Base-by-base conservation (phyloP, 1,140 invertebrate species). In the Heterodera carotae region DNA sequence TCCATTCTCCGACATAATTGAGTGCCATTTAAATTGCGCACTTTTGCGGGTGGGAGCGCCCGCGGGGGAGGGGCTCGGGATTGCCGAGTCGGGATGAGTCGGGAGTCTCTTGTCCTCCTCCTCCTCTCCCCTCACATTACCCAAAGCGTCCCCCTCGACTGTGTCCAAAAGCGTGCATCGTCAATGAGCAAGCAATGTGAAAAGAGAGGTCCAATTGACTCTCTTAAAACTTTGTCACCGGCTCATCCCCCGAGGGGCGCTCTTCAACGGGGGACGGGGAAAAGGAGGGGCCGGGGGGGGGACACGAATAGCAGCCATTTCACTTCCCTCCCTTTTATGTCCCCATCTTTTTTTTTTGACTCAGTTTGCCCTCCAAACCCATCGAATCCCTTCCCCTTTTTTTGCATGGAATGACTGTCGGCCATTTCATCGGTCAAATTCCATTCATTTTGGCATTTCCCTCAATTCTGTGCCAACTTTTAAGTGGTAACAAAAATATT, bases 401-500 rank as follows among this genome's bases (percentile, higher is more conserved):
- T 43, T 43, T 12, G 39, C 39, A 43, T 43, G 39, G 12, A 29
- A 27, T n/a, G 62, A n/a, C n/a, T n/a, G 62, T 34, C 62, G 22
- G 39, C 39, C 39, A 12, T 43, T 56, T 56, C 48, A 22, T 56
- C 48, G 48, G 48, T 56, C 48, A 66, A 66, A 22, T 34, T 29
- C 62, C 62, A 1, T 66, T 66, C 33, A 27, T 31, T 29, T 34
- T 59, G 33, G 31, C 43, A 56, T 84, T 85, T 75, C 84, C 85
- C 18, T 76, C 84, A n/a, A 53, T 85, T 71, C 68, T 85, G 36
- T 85, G 84, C 69, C 84, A 85, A 73, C 43, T 85, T 39, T 85
- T 85, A 60, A 80, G 76, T 66, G 84, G 84, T 85, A 76, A 34
- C 48, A 8, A 27, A 18, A 53, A 7, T 12, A 18, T 76, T 43